A percentile compares a stretch with the other conserved stretches of the same genome.
Conservation (phyloP, 1,140 invertebrate genomes). For the Cydia splendana region DNA sequence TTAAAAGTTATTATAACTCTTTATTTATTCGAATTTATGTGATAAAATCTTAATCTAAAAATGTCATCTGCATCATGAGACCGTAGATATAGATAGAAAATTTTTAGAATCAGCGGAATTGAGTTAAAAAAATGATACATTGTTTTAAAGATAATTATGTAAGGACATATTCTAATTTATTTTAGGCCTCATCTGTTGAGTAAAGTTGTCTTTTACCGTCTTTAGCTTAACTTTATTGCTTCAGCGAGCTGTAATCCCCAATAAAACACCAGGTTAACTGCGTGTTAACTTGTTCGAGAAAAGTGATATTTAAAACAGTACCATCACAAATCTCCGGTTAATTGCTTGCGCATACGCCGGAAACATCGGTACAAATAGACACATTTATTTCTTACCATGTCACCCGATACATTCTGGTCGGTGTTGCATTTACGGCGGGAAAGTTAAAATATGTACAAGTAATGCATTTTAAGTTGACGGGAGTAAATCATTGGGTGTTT, state of each 20-base stretch:
- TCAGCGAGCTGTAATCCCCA: not conserved
- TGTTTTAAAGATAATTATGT: too few relatives aligned
- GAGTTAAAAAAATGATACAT: too few relatives aligned
- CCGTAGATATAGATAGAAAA: too few relatives aligned
- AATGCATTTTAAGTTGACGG: slow-evolving; percentile 20
- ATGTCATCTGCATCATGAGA: too few relatives aligned
- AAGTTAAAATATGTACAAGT: slow-evolving; percentile 36
- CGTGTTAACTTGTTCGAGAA: slow-evolving; percentile 16
- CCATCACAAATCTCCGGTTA: slow-evolving; percentile 44
- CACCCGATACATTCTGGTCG: slow-evolving; percentile 57
- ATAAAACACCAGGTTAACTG: slow-evolving; percentile 29
- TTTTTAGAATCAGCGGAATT: too few relatives aligned
- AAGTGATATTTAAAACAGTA: slow-evolving; percentile 32
- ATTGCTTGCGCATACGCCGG: slow-evolving; percentile 51
- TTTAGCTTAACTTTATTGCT: not conserved
- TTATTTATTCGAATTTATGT: too few relatives aligned
- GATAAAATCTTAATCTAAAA: too few relatives aligned
- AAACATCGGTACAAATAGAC: slow-evolving; percentile 64
- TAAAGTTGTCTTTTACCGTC: not conserved
- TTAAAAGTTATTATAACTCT: too few relatives aligned
- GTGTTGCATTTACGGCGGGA: slow-evolving; percentile 46
- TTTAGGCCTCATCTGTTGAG: too few relatives aligned
- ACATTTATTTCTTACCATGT: slow-evolving; percentile 67
- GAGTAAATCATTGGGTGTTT: slow-evolving; percentile 22
- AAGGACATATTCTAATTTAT: too few relatives aligned